phyloP scores from a whole-genome alignment of 2,113 vertebrate species.

The Grallaria varia region DNA sequence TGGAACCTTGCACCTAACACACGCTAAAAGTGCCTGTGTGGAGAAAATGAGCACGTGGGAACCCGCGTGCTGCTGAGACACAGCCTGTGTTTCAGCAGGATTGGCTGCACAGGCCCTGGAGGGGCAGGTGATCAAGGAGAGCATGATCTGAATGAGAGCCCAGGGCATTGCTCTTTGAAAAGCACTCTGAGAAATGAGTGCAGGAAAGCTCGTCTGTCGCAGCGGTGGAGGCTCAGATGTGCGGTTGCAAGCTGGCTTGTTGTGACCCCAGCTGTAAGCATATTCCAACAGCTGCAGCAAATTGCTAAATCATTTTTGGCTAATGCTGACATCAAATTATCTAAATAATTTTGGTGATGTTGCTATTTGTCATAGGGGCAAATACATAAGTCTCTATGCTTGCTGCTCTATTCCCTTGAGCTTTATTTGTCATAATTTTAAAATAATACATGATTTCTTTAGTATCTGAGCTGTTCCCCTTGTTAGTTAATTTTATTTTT shows the following conservation, averaged over 20 bases:
- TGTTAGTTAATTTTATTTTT: not conserved
- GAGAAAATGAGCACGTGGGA: not conserved
- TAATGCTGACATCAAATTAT: not conserved
- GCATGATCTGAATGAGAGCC: not conserved
- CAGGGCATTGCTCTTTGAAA: not conserved
- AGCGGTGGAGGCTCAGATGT: not conserved
- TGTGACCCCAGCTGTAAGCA: not conserved
- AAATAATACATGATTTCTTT: not conserved
- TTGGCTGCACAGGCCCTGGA: not conserved
- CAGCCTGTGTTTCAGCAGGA: not conserved
- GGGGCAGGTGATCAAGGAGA: not conserved
- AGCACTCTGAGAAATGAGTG: not conserved
- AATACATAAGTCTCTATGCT: not conserved
- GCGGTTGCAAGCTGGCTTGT: not conserved
- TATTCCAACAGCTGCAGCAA: not conserved
- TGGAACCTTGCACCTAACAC: not conserved
- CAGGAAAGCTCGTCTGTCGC: not conserved
- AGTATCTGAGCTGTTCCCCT: not conserved
- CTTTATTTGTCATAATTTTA: not conserved
- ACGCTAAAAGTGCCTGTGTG: not conserved
- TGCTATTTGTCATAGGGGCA: not conserved
- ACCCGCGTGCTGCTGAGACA: not conserved
- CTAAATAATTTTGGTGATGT: not conserved
- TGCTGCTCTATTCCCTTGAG: not conserved
- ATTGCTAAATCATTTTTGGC: slow-evolving; percentile 11